Evolutionary conservation across 2,888 invertebrate genomes (phyloP), one percentile per base, ranked within the genome.

Genomic region (Aspidapion aeneum): DNA sequence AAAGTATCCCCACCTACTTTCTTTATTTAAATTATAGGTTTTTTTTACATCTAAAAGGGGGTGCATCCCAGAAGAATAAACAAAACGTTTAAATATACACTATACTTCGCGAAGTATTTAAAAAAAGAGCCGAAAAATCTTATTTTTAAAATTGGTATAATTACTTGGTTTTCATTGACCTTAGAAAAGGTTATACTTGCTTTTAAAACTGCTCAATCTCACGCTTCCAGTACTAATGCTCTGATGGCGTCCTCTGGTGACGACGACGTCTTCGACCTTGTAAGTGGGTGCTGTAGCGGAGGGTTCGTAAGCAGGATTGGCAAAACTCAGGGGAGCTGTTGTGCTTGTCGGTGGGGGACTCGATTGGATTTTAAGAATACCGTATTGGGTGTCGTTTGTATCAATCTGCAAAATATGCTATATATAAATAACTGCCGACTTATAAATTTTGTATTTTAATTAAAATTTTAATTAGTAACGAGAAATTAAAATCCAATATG

Each of bases 231-330:
- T 80, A 62, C 77, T 81, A 19, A 76, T 68, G 61, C 79, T 85
- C 12, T 35, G 35, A 77, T 70, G 82, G 63, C 88, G 83, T 63
- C 87, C 83, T 67, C 85, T 83, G 3, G 35, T 35, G 18, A 89
- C 85, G 0, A 91, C 89, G 0, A 91, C 88, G 71, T 91, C 91
- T 75, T 91, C 90, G 0, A 91, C 90, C 75, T 90, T 89, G 75
- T 89, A 90, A 0, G 83, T 84, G 3, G 82, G 84, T 9, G 82
- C 81, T 1, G 85, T 83, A 66, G 85, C 85, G 9, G 88, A 87
- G 0, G 93, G 89, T 68, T 93, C 93, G 72, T 93, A 93, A 1
- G 91, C 90, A 0, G 93, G 93, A 80, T 93, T 93, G 55, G 92
- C 89, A 76, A 90, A 93, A 73, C 92, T 93, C 70, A 93, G 85